phyloP scores from a whole-genome alignment of 2,888 invertebrate species.

The Listrodromus nycthemerus region DNA sequence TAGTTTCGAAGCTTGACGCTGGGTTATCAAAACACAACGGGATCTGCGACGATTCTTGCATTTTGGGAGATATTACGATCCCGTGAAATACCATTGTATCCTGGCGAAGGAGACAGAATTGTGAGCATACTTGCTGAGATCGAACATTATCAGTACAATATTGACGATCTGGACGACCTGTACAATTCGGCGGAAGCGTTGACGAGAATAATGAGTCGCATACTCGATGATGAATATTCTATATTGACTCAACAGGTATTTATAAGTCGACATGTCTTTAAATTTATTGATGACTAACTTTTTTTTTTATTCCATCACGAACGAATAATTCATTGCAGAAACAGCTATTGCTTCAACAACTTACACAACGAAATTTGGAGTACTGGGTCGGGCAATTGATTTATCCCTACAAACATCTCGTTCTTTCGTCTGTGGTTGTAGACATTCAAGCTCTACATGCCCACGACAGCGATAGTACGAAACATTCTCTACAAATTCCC shows the following conservation, averaged over 20 bases:
- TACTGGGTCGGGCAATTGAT: conserved; percentile 81
- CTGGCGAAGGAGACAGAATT: conserved; percentile 89
- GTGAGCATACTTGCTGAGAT: conserved; percentile 87
- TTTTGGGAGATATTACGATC: conserved; percentile 86
- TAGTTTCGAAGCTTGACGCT: conserved; percentile 86
- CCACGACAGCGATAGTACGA: conserved; percentile 75
- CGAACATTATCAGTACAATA: conserved; percentile 85
- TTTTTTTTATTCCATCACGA: too few relatives aligned
- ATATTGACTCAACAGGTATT: conserved; percentile 90
- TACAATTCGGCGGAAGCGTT: conserved; percentile 86
- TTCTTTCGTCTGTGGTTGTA: conserved; percentile 80
- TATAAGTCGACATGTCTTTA: background rate
- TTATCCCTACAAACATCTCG: conserved; percentile 79
- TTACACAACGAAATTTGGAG: conserved; percentile 82
- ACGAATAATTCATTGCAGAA: conserved; percentile 77
- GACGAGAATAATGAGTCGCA: conserved; percentile 88
- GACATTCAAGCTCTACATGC: conserved; percentile 81
- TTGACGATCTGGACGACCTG: conserved; percentile 84
- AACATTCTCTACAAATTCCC: conserved; percentile 81
- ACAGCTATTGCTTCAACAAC: conserved; percentile 82
- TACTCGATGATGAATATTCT: conserved; percentile 89
- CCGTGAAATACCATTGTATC: conserved; percentile 85
- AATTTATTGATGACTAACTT: background rate
- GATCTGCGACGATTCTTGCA: conserved; percentile 86
- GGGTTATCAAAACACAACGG: conserved; percentile 88